Conservation (phyloP, 2,113 vertebrate species). For the Rallus limicola region DNA sequence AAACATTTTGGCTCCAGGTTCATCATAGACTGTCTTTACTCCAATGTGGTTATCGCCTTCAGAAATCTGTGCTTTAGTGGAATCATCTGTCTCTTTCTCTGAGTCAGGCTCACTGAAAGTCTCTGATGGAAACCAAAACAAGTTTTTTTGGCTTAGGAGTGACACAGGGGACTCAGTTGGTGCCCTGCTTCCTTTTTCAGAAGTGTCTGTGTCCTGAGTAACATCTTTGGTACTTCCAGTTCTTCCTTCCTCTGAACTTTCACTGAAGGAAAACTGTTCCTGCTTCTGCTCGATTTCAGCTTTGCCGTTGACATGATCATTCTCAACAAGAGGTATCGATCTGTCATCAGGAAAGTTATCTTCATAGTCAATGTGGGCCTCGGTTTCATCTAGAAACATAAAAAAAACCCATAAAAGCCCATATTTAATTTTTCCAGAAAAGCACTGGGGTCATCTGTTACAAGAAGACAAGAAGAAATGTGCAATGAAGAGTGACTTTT, state of each 20-base stretch:
- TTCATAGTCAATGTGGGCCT: conserved; percentile 90
- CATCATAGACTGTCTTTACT: conserved; percentile 59
- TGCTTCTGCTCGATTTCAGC: conserved; percentile 28
- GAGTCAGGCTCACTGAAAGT: conserved; percentile 76
- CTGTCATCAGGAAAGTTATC: conserved; percentile 87
- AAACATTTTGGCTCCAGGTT: conserved; percentile 58
- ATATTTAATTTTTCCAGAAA: not conserved
- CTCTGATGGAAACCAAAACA: conserved; percentile 89
- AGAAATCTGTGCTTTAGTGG: conserved; percentile 60
- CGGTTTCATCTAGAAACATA: conserved; percentile 78
- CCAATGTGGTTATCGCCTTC: conserved; percentile 70
- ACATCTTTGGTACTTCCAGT: conserved; percentile 13
- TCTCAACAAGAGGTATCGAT: conserved; percentile 67
- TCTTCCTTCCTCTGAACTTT: conserved; percentile 17
- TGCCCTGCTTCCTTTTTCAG: conserved; percentile 13
- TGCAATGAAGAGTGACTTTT: not conserved
- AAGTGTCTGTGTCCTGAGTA: conserved; percentile 21
- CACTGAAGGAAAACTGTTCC: conserved; percentile 50
- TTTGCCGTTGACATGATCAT: conserved; percentile 58
- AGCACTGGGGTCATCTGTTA: not conserved
- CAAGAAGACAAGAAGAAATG: not conserved
- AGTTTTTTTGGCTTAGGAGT: conserved; percentile 84
- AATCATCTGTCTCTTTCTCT: conserved; percentile 51
- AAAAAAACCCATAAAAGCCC: not conserved
- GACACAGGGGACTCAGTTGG: conserved; percentile 82